These are phyloP conservation scores for Cyclura pinguis DNA, from an alignment of 2,797 vertebrate species.

Conservation along the genomic window DNA sequence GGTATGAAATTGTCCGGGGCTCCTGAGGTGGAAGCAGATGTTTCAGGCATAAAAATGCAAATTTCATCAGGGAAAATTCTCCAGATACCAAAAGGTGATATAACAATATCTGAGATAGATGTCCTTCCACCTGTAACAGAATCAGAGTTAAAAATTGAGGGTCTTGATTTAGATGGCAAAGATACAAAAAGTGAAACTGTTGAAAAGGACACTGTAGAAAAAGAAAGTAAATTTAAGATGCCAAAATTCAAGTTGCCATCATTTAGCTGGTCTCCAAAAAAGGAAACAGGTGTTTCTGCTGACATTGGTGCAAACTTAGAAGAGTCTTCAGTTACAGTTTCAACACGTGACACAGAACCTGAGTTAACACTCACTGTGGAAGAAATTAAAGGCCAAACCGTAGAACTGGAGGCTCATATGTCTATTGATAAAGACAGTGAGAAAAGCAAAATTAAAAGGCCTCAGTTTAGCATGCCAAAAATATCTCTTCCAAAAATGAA, in stretches of 20 bases:
- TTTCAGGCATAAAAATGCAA: too few species aligned
- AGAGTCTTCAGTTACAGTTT: background rate
- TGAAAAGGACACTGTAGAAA: conserved; percentile 44
- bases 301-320: conserved; percentile 12
- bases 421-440: conserved; percentile 33
- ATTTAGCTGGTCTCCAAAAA: conserved; percentile 74
- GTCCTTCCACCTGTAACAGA: background rate
- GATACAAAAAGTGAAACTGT: background rate
- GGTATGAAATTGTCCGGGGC: too few species aligned
- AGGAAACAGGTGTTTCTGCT: conserved; percentile 51
- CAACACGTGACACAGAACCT: conserved; percentile 33
- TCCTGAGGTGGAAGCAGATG: too few species aligned
- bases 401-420: conserved; percentile 39
- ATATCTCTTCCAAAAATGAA: conserved; percentile 70
- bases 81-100: conserved; percentile 16
- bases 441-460: conserved; percentile 44
- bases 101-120: conserved; percentile 11
- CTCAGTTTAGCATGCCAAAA: conserved; percentile 67
- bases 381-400: conserved; percentile 24
- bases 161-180: conserved; percentile 41
- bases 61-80: conserved; percentile 46
- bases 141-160: conserved; percentile 17
- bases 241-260: conserved; percentile 75
- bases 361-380: conserved; percentile 28
- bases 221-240: conserved; percentile 71